Base-by-base conservation (phyloP, 2,113 vertebrate genomes). In the Bubo blakistoni region DNA sequence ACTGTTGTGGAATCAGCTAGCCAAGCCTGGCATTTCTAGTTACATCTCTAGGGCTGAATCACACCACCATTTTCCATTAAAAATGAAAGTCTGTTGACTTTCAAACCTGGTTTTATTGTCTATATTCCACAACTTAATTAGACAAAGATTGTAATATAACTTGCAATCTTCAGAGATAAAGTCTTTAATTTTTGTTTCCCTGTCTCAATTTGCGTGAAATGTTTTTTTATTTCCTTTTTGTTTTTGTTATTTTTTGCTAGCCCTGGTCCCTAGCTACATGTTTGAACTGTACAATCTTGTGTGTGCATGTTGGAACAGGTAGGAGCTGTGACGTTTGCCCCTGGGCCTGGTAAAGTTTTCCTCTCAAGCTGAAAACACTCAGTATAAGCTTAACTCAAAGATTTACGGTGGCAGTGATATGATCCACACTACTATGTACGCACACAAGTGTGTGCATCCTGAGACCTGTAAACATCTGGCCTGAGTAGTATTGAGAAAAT, bases 371-470 rank as follows among this genome's bases (percentile, higher is more conserved):
- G 29, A 74, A 79, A 92, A 47, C 38, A 27, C 30, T 74, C 26
- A 51, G 7, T 58, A 40, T 36, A 59, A 63, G 7, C 44, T 74
- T 61, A 62, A 30, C 32, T 79, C n/a, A 24, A 36, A 67, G 52
- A 72, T 59, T 82, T 73, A 42, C 40, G 40, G 21, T 6, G 20
- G 18, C n/a, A 69, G 38, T n/a, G 36, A 13, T 52, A 57, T 2
- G 59, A 76, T 62, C 94, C 25, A 11, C 36, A 36, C 22, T 0
- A 2, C 44, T 42, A 10, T 0, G 1, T 63, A 42, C 0, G 2
- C 24, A 25, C 29, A 58, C 13, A n/a, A 32, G 15, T 52, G 8
- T 57, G 66, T 79, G 20, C 38, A 55, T 34, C 27, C 51, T n/a
- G 49, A 44, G 54, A 59, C 25, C 26, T 76, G 46, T 22, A 70